These are phyloP conservation scores for Crambe crambe DNA, from an alignment of 37 sponge, comb jelly and placozoan species.

Conservation along the genomic window DNA sequence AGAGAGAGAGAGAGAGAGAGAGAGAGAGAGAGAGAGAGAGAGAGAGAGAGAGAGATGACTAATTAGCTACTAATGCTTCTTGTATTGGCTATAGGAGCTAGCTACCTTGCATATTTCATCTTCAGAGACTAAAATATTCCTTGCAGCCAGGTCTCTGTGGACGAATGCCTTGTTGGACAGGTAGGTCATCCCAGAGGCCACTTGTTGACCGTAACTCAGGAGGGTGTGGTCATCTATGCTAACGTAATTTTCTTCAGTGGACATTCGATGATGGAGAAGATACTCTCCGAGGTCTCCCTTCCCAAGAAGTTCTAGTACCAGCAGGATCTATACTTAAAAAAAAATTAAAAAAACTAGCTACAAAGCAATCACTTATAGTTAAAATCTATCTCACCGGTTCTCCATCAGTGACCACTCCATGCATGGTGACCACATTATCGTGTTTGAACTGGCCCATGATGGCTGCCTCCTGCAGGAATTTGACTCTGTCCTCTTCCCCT, in stretches of 20 bases:
- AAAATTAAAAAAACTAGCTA: background rate
- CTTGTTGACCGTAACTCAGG: constrained; percentile 12
- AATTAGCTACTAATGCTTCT: background rate
- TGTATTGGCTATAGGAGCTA: no score
- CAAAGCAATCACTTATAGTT: background rate
- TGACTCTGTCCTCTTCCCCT: constrained; percentile 9
- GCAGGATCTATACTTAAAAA: background rate
- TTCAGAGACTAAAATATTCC: constrained; percentile 13
- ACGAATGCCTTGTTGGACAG: constrained; percentile 8
- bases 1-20: no score
- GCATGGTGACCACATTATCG: constrained; percentile 6
- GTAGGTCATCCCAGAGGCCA: constrained; percentile 9
- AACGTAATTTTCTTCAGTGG: background rate
- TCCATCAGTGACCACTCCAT: constrained; percentile 10
- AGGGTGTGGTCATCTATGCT: constrained; percentile 4
- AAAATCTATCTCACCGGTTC: constrained; percentile 1
- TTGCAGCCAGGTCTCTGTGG: constrained; percentile 19
- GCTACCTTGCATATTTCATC: constrained; percentile 8
- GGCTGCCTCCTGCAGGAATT: constrained; percentile 23
- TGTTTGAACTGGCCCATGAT: constrained; percentile 18
- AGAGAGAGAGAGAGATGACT: no score
- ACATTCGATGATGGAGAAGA: background rate
- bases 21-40: no score
- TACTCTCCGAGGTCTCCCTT: background rate
- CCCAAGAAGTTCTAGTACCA: background rate